phyloP scores from a whole-genome alignment of 1,140 invertebrate genomes.

The Solenopsis invicta region DNA sequence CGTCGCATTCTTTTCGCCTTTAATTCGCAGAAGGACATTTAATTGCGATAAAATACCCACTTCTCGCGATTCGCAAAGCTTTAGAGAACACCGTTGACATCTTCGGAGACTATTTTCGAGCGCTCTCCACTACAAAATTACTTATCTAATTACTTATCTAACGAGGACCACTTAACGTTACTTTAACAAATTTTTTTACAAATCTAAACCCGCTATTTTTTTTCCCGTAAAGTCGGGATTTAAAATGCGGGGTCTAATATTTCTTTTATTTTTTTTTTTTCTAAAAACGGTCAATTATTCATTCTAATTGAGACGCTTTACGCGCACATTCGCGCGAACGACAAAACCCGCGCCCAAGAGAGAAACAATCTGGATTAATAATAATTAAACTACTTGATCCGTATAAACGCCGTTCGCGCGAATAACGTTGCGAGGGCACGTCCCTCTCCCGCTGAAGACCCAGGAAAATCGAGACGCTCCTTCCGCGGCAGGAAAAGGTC shows the following conservation, averaged over 20 bases:
- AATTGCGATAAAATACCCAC: conserved; percentile 51
- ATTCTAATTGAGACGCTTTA: conserved; percentile 10
- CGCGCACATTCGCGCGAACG: conserved; percentile 1
- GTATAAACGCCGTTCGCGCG: conserved; percentile 21
- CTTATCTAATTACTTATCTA: conserved; percentile 13
- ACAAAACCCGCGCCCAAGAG: conserved; percentile 6
- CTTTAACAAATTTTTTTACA: conserved; percentile 7
- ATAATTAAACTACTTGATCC: conserved; percentile 47
- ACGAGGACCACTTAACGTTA: conserved; percentile 23
- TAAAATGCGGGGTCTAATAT: background rate
- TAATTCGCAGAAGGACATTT: conserved; percentile 46
- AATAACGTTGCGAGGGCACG: conserved; percentile 15
- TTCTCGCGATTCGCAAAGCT: conserved; percentile 15
- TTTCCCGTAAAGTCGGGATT: background rate
- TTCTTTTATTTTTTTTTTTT: conserved; percentile 22
- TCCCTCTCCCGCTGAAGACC: conserved; percentile 6
- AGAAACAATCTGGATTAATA: conserved; percentile 47
- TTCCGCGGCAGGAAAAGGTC: conserved; percentile 9
- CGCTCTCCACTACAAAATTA: background rate
- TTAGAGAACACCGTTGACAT: conserved; percentile 36
- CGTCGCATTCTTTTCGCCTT: conserved; percentile 51
- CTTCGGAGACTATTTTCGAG: conserved; percentile 26
- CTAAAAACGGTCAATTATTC: background rate
- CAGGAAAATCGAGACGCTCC: conserved; percentile 32
- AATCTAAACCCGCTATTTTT: background rate